phyloP scores from a whole-genome alignment of 64 coral and sea anemone species.

The Porites australiensis region DNA sequence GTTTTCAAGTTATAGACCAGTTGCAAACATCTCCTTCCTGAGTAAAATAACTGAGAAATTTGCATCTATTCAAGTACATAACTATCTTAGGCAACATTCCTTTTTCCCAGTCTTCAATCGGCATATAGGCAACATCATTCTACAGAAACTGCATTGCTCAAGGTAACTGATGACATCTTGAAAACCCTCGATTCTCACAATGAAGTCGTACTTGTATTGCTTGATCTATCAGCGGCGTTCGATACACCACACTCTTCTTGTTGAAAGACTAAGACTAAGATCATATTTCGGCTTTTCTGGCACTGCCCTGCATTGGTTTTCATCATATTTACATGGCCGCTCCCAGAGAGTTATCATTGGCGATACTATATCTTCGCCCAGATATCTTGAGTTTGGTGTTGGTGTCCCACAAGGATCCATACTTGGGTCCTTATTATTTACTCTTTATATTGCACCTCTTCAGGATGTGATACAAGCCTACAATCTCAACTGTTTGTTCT shows the following conservation, averaged over 20 bases:
- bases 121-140: neutral
- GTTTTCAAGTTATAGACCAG: neutral
- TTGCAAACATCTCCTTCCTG: conserved; percentile 22
- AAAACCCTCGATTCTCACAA: neutral
- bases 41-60: conserved; percentile 36
- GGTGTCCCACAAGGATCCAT: too few species aligned
- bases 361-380: too few species aligned
- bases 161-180: conserved; percentile 28
- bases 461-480: neutral
- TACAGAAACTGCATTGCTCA: conserved; percentile 8
- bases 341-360: too few species aligned
- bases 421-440: too few species aligned
- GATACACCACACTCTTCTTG: conserved; percentile 9
- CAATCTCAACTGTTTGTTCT: neutral
- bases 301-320: too few species aligned
- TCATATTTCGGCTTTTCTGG: too few species aligned
- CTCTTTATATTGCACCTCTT: too few species aligned
- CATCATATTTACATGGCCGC: too few species aligned
- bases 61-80: neutral
- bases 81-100: neutral
- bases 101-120: conserved; percentile 1
- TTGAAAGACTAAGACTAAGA: too few species aligned
- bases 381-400: too few species aligned
- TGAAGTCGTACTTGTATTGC: conserved; percentile 9
- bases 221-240: conserved; percentile 22